Evolutionary conservation across 2,113 vertebrate genomes (phyloP).

Genomic region (Gallinago media): DNA sequence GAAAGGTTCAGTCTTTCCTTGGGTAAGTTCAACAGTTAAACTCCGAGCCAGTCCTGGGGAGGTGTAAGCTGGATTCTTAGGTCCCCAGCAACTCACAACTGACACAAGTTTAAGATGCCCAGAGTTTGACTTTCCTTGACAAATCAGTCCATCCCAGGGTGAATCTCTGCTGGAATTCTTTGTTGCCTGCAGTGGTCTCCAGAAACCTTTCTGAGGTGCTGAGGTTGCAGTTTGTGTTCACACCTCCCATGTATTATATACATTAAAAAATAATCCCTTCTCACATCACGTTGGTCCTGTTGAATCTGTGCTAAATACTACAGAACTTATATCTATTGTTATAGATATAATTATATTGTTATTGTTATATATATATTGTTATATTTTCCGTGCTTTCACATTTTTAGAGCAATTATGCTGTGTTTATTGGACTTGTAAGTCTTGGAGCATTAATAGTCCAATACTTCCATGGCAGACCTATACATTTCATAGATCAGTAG

Average conservation of each 20-base stretch:
- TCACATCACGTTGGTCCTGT: rapidly evolving
- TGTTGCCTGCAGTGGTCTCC: neutral
- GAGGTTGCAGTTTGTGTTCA: neutral
- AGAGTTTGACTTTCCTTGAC: neutral
- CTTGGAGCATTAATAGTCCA: neutral
- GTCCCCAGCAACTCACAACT: neutral
- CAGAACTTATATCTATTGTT: too few species aligned
- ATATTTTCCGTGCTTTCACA: neutral
- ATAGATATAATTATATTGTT: too few species aligned
- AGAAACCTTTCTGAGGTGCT: neutral
- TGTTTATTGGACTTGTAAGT: neutral
- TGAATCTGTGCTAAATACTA: neutral
- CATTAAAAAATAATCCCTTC: neutral
- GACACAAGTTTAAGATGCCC: neutral
- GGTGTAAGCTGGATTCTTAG: neutral
- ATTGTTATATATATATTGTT: too few species aligned
- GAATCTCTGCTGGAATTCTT: neutral
- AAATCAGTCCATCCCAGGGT: rapidly evolving
- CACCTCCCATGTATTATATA: rapidly evolving
- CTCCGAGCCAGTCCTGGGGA: neutral
- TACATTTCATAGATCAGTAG: neutral
- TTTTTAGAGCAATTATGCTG: neutral
- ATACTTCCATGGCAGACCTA: rapidly evolving
- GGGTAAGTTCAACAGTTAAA: neutral
- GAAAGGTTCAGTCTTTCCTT: neutral